Evolutionary conservation across 2,797 vertebrate species (phyloP).

Genomic region (Smutsia gigantea): DNA sequence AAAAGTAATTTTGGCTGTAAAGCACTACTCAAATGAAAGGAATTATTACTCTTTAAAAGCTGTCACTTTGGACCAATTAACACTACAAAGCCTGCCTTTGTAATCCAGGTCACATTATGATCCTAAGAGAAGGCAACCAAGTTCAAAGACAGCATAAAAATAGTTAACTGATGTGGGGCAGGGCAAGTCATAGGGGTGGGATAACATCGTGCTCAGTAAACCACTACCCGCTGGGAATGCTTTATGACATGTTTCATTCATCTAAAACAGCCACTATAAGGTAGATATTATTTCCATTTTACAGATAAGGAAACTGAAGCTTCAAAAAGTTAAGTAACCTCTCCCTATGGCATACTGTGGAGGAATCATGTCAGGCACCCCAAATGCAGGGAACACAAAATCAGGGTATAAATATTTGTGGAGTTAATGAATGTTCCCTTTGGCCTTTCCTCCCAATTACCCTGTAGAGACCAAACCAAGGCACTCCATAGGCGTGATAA

Average conservation of each 20-base stretch:
- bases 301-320: not conserved
- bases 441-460: not conserved
- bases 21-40: not conserved
- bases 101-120: not conserved
- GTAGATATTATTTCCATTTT: not conserved
- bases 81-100: not conserved
- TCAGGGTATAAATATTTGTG: not conserved
- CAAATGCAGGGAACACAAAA: not conserved
- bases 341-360: not conserved
- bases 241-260: not conserved
- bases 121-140: not conserved
- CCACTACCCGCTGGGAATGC: not conserved
- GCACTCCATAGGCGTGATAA: not conserved
- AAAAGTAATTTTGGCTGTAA: not conserved
- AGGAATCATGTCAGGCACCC: not conserved
- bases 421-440: not conserved
- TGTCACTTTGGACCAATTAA: constrained; percentile 12
- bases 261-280: not conserved
- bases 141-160: not conserved
- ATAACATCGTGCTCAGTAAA: not conserved
- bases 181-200: not conserved
- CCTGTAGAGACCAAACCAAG: not conserved
- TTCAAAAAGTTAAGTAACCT: not conserved
- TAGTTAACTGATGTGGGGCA: not conserved
- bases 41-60: not conserved